These are phyloP conservation scores for Zootermopsis nevadensis DNA, from an alignment of 2,888 invertebrate species.

Conservation along the genomic window DNA sequence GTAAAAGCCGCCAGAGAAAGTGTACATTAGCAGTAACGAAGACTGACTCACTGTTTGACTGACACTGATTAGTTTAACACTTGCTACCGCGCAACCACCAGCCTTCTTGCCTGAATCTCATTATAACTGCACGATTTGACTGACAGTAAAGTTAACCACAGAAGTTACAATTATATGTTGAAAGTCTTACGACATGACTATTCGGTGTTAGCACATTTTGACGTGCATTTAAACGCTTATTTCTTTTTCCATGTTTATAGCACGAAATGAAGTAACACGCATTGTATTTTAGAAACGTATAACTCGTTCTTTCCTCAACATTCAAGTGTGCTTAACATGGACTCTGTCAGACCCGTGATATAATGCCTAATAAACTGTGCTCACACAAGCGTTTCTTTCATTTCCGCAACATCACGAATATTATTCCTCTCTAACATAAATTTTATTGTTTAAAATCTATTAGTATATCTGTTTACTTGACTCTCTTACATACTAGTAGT, in stretches of 20 bases:
- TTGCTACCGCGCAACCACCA: too few relatives aligned
- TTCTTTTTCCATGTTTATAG: background rate
- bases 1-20: too few relatives aligned
- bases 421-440: background rate
- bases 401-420: background rate
- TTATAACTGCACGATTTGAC: too few relatives aligned
- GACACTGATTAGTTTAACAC: too few relatives aligned
- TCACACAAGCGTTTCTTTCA: conserved; percentile 6
- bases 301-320: background rate
- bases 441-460: background rate
- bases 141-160: too few relatives aligned
- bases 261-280: background rate
- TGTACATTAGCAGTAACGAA: too few relatives aligned
- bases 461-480: background rate
- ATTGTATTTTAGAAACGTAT: background rate
- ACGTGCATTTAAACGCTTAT: background rate
- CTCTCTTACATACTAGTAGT: background rate
- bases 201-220: background rate
- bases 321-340: background rate
- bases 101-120: too few relatives aligned
- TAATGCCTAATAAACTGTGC: background rate
- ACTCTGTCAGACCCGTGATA: background rate
- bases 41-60: too few relatives aligned
- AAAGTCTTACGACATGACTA: background rate
- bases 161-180: background rate